These are phyloP conservation scores for Brachionus koreanus DNA, from an alignment of 1,140 invertebrate genomes.

Conservation along the genomic window DNA sequence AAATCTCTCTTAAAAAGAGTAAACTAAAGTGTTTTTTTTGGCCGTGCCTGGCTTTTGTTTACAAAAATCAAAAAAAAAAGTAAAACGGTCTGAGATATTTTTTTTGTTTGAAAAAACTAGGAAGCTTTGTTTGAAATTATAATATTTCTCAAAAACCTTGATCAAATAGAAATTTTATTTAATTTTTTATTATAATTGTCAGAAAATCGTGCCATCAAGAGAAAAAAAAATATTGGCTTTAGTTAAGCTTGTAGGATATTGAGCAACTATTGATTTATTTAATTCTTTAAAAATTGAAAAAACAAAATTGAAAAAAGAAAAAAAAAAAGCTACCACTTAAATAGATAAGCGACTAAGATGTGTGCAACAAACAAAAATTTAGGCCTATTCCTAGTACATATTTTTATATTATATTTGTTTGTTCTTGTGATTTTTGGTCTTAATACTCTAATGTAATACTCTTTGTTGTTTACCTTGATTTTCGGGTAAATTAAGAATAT, in stretches of 20 bases:
- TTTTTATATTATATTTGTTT: not conserved
- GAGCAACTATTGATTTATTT: not conserved
- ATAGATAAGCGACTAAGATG: not conserved
- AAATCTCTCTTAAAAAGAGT: not conserved
- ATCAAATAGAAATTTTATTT: not conserved
- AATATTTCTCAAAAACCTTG: not conserved
- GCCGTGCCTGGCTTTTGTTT: not conserved
- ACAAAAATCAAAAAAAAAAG: not conserved
- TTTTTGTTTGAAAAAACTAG: not conserved
- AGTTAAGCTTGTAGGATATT: not conserved
- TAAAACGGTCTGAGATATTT: not conserved
- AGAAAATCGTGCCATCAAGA: not conserved
- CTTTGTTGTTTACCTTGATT: not conserved
- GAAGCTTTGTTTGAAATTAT: not conserved
- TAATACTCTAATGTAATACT: not conserved
- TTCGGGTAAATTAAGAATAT: not conserved
- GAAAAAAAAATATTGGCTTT: not conserved
- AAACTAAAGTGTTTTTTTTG: not conserved
- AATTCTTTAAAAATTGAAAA: not conserved
- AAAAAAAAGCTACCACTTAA: not conserved
- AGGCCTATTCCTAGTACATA: not conserved
- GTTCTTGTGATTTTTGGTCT: not conserved
- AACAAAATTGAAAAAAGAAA: not conserved
- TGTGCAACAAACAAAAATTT: not conserved
- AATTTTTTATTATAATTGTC: slow-evolving; percentile 5